Percentiles rank a stretch among this genome's conserved stretches.
These are phyloP conservation scores for Tinea pellionella DNA, from an alignment of 2,888 invertebrate species.

Conservation along the genomic window DNA sequence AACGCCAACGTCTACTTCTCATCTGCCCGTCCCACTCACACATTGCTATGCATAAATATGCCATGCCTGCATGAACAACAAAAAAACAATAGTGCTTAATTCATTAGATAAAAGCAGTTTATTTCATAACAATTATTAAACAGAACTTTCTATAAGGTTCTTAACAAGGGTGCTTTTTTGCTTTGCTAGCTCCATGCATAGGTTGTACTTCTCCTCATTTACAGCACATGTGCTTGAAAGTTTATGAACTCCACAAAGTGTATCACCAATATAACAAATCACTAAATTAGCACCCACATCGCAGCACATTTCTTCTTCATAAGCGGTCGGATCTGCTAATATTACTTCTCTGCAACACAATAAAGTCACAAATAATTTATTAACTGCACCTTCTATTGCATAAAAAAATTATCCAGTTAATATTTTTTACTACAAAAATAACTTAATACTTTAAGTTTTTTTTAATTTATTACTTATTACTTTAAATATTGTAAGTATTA, in stretches of 20 bases:
- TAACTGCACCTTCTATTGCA: too few relatives aligned
- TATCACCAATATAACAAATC: conserved; percentile 73
- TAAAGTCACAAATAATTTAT: background rate
- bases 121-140: background rate
- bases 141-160: background rate
- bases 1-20: too few relatives aligned
- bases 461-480: background rate
- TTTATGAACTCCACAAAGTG: conserved; percentile 77
- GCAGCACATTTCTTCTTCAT: conserved; percentile 82
- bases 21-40: too few relatives aligned
- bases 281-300: conserved; percentile 72
- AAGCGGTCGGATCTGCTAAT: conserved; percentile 82
- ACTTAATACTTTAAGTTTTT: too few relatives aligned
- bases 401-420: too few relatives aligned
- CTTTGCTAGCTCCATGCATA: background rate
- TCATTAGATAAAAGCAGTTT: background rate
- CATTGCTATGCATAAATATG: too few relatives aligned
- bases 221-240: conserved; percentile 50
- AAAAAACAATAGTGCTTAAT: too few relatives aligned
- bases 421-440: too few relatives aligned
- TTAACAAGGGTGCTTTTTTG: background rate
- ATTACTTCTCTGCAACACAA: conserved; percentile 70
- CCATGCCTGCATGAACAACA: too few relatives aligned
- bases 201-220: background rate
- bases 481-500: too few relatives aligned